These are phyloP conservation scores for Syngnathus rostellatus DNA, from an alignment of 2,797 vertebrate species.

Conservation along the genomic window DNA sequence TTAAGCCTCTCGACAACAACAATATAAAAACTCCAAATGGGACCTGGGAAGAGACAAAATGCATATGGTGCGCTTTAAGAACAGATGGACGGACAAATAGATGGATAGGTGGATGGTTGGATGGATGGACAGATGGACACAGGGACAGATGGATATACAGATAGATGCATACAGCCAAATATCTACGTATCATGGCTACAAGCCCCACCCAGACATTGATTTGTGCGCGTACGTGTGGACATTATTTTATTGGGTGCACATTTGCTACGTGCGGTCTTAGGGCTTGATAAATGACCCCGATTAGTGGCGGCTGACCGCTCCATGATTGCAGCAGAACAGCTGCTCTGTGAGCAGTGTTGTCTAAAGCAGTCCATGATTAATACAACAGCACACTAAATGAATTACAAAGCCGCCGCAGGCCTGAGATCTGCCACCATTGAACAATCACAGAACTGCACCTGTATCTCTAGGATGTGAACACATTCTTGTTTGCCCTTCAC, in stretches of 20 bases:
- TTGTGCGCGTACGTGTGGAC: slow-evolving; percentile 15
- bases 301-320: slow-evolving; percentile 64
- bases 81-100: too few species aligned
- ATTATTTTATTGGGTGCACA: slow-evolving; percentile 1
- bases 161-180: slow-evolving; percentile 15
- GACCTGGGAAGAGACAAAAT: background rate
- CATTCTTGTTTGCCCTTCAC: background rate
- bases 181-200: slow-evolving; percentile 43
- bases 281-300: slow-evolving; percentile 68
- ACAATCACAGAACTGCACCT: slow-evolving; percentile 24
- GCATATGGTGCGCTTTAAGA: too few species aligned
- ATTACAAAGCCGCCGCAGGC: slow-evolving; percentile 51
- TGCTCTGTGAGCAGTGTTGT: slow-evolving; percentile 54
- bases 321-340: slow-evolving; percentile 56
- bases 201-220: slow-evolving; percentile 46
- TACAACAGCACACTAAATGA: slow-evolving; percentile 59
- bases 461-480: slow-evolving; percentile 1
- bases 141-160: background rate
- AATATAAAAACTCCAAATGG: background rate
- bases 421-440: slow-evolving; percentile 37
- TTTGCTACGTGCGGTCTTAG: slow-evolving; percentile 38
- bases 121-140: background rate
- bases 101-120: too few species aligned
- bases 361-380: slow-evolving; percentile 54
- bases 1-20: background rate